These are phyloP conservation scores for Stichopus chloronotus DNA, from an alignment of 35 echinoderm and acorn worm genomes.

Conservation along the genomic window DNA sequence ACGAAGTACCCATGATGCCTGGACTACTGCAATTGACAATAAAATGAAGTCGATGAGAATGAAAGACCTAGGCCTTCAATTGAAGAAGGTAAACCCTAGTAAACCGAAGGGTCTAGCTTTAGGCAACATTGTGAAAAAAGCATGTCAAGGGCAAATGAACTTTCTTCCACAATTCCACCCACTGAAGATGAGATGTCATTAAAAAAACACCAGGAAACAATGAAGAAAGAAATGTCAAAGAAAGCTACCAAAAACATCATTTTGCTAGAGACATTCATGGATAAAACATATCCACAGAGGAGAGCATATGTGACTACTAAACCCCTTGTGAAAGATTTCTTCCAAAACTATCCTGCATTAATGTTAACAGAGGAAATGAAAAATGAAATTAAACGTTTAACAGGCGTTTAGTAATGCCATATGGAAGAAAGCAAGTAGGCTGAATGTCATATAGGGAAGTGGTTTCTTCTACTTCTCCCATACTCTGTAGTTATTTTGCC, in stretches of 20 bases:
- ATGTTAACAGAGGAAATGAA: conserved; percentile 25
- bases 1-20: background rate
- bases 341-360: background rate
- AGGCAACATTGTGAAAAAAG: background rate
- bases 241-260: conserved; percentile 15
- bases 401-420: background rate
- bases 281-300: conserved; percentile 33
- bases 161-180: conserved; percentile 12
- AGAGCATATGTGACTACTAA: conserved; percentile 11
- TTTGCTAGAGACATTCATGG: conserved; percentile 30
- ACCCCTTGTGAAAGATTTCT: conserved; percentile 7
- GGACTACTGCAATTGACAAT: conserved; percentile 14
- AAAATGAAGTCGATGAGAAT: conserved; percentile 35
- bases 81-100: background rate
- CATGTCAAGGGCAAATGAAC: background rate
- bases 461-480: background rate
- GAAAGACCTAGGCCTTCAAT: background rate
- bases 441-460: background rate
- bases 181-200: conserved; percentile 35
- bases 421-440: background rate
- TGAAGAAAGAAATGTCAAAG: conserved; percentile 37
- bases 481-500: background rate
- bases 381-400: conserved; percentile 19
- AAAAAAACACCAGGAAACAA: conserved; percentile 31
- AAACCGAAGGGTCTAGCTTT: background rate